These are phyloP conservation scores for Xestia rhomboidea DNA, from an alignment of 2,888 invertebrate species.

Conservation along the genomic window DNA sequence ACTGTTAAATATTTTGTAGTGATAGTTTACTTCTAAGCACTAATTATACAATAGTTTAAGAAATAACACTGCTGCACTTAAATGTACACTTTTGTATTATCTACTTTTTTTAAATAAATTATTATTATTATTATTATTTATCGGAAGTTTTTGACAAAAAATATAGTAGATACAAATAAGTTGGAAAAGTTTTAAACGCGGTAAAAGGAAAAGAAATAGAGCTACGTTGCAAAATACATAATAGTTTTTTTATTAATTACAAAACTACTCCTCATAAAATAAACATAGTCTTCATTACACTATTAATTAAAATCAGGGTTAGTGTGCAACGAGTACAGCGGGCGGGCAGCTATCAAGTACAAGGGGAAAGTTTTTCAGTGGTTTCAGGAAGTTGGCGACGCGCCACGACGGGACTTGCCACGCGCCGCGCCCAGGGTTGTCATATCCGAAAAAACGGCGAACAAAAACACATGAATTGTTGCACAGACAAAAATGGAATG, in stretches of 20 bases:
- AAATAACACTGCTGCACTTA: no score
- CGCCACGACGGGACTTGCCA: conserved; percentile 63
- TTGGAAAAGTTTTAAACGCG: neutral
- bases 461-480: conserved; percentile 56
- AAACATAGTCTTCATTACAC: conserved; percentile 9
- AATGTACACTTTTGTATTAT: no score
- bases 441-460: conserved; percentile 50
- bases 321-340: conserved; percentile 36
- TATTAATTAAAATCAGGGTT: conserved; percentile 49
- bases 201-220: neutral
- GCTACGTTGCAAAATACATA: neutral
- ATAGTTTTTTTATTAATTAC: neutral
- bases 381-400: conserved; percentile 68
- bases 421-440: conserved; percentile 56
- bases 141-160: neutral
- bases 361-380: conserved; percentile 65
- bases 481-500: conserved; percentile 55
- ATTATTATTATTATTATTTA: no score
- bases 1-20: no score
- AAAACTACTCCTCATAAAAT: conserved; percentile 5
- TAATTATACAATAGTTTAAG: no score
- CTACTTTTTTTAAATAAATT: no score
- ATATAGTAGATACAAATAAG: neutral
- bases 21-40: no score
- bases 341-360: conserved; percentile 54